These are phyloP conservation scores for Procapra przewalskii DNA, from an alignment of 2,113 vertebrate species.

Conservation along the genomic window DNA sequence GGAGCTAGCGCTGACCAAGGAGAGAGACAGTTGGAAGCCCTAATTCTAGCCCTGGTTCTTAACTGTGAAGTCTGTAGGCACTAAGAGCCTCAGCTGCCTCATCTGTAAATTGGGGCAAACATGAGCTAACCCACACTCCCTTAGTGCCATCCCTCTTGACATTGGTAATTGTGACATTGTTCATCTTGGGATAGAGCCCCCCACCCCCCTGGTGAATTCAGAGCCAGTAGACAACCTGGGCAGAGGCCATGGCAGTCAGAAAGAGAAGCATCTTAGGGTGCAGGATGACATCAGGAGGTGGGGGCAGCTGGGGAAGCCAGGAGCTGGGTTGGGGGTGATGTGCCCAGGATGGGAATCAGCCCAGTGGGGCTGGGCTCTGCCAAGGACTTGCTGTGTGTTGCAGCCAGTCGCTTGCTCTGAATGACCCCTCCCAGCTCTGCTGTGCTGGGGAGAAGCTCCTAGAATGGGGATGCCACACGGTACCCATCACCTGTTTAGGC, in stretches of 20 bases:
- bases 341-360: background rate
- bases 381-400: background rate
- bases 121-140: accelerated
- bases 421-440: background rate
- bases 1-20: background rate
- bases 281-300: too few species aligned
- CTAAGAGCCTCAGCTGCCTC: accelerated
- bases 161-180: accelerated
- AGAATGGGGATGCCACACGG: background rate
- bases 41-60: background rate
- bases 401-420: background rate
- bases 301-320: background rate
- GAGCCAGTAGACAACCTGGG: accelerated
- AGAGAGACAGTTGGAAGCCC: background rate
- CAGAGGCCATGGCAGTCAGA: background rate
- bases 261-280: background rate
- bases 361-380: background rate
- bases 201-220: accelerated
- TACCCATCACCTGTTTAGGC: background rate
- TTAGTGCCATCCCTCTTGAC: accelerated
- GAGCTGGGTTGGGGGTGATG: background rate
- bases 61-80: too few species aligned
- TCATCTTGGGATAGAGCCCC: background rate
- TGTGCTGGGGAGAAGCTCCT: background rate
- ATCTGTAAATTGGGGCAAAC: background rate